A percentile compares a stretch with the other conserved stretches of the same genome.
phyloP scores from a whole-genome alignment of 2,113 vertebrate genomes.

The Plecotus auritus region DNA sequence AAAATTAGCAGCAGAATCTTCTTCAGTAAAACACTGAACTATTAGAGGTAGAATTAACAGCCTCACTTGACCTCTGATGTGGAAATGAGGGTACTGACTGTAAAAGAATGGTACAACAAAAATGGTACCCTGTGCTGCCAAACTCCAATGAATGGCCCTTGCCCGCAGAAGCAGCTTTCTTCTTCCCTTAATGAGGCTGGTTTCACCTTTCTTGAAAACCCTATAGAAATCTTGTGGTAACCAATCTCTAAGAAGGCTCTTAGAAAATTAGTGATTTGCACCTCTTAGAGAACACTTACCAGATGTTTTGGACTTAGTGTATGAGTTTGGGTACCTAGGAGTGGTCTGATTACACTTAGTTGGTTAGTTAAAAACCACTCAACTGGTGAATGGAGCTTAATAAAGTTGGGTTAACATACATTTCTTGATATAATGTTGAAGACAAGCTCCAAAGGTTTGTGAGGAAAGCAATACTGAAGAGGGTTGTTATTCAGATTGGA shows the following conservation, averaged over 20 bases:
- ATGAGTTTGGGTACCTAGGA: background rate
- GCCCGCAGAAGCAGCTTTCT: background rate
- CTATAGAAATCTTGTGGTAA: background rate
- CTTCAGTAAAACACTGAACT: constrained; percentile 8
- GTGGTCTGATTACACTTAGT: background rate
- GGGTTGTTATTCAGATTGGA: background rate
- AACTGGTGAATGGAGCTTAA: background rate
- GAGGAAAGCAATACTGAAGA: background rate
- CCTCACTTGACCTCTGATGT: constrained; percentile 14
- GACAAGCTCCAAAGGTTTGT: background rate
- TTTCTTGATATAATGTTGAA: constrained; percentile 1
- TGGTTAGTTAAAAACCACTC: background rate
- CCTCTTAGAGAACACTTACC: background rate
- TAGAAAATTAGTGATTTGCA: no score
- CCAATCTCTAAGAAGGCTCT: background rate
- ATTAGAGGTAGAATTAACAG: constrained; percentile 8
- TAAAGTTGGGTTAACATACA: background rate
- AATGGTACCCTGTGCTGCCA: background rate
- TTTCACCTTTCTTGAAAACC: constrained; percentile 26
- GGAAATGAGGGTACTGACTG: background rate
- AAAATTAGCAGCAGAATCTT: constrained; percentile 15
- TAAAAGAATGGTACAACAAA: background rate
- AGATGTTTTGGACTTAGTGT: background rate
- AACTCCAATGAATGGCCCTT: background rate
- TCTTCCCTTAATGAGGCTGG: background rate